Evolutionary conservation across 2,113 vertebrate genomes (phyloP), one percentile per base, ranked within the genome.

Genomic region (Zootoca vivipara): DNA sequence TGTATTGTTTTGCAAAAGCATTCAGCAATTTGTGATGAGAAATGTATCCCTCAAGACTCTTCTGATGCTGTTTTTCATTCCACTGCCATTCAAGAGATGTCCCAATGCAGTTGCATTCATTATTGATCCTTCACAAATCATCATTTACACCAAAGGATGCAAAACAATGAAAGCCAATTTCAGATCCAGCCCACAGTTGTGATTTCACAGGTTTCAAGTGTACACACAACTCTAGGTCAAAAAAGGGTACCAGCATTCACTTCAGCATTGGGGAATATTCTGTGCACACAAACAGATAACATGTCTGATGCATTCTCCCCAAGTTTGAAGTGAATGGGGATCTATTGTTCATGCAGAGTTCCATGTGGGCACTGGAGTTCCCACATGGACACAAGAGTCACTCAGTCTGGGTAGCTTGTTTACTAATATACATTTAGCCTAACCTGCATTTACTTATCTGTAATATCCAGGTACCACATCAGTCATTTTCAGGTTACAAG

Each of bases 41-140:
- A 46, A 15, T 42, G 67, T 82, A 46, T 62, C 93, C 92, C 91
- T 82, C 65, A 52, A 96, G 95, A 97, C 91, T 90, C 94, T 87
- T 82, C 0, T 82, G 81, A 93, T 79, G 91, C 64, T 42, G 30
- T 40, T 82, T 35, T 81, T 87, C 52, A 78, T 89, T 85, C 80
- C 84, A 91, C 40, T 90, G 93, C 89, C 85, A 82, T 86, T 91
- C 56, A 90, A 86, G n/a, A 46, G 90, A 94, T 90, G 87, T 90
- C 77, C 79, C 91, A 92, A 96, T 65, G 91, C 86, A 83, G 83
- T 92, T 94, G 89, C 92, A 87, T 70, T 83, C 93, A 89, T 92
- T 65, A 91, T 73, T 82, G 70, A 62, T 74, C 69, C 73, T 64
- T 62, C 52, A 40, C 56, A 82, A 40, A 77, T 56, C 10, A 67